Conservation (phyloP, 2,888 invertebrate species). For the Rhagonycha fulva region DNA sequence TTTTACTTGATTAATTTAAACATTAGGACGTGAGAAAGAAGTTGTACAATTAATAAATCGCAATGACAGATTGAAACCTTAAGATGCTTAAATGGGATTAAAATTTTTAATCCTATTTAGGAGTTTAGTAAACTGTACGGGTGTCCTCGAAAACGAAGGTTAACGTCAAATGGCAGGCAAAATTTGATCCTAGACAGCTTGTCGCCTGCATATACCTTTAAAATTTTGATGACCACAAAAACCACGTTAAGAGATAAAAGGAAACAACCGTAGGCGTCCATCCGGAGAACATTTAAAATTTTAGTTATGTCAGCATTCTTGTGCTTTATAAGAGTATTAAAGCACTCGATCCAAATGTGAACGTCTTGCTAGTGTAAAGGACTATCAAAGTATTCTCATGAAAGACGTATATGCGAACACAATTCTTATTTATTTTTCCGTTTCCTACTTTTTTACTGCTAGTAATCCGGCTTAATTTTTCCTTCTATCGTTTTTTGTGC, state of each 20-base stretch:
- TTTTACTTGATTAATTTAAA: background rate
- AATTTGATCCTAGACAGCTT: conserved; percentile 19
- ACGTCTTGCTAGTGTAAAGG: conserved; percentile 21
- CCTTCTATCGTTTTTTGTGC: conserved; percentile 37
- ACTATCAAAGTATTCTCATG: conserved; percentile 6
- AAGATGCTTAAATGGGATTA: conserved; percentile 8
- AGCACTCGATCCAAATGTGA: conserved; percentile 26
- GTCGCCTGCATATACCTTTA: conserved; percentile 22
- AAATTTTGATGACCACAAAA: conserved; percentile 7
- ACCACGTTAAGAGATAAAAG: conserved; percentile 14
- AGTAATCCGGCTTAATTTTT: conserved; percentile 54
- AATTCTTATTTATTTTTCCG: conserved; percentile 56
- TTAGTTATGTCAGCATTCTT: conserved; percentile 23
- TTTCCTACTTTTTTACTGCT: conserved; percentile 48
- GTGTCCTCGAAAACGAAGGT: conserved; percentile 3
- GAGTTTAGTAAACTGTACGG: conserved; percentile 3
- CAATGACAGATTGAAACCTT: background rate
- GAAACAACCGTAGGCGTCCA: conserved; percentile 25
- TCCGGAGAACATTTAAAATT: conserved; percentile 19
- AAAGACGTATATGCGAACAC: conserved; percentile 33
- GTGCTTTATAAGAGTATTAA: conserved; percentile 13
- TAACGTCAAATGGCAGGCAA: background rate
- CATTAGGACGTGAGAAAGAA: background rate
- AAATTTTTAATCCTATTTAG: conserved; percentile 7
- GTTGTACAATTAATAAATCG: background rate